Percentiles rank a stretch among this genome's conserved stretches.
phyloP scores from a whole-genome alignment of 2,888 invertebrate species.

The Macrophya annulata region DNA sequence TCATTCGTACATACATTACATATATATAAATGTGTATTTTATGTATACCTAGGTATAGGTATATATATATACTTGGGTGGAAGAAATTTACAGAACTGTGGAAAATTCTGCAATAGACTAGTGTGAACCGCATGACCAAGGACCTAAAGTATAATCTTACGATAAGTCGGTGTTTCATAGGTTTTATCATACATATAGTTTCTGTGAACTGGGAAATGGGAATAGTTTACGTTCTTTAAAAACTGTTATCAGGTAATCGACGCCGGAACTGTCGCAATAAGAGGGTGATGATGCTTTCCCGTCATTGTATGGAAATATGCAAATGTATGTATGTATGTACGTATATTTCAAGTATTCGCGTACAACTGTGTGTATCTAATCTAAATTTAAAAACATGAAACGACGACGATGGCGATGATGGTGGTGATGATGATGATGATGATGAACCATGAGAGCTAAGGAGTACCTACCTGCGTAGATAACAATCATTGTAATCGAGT shows the following conservation, averaged over 20 bases:
- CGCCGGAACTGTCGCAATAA: conserved; percentile 76
- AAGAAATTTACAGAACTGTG: conserved; percentile 19
- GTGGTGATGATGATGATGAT: conserved; percentile 1
- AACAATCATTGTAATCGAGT: conserved; percentile 33
- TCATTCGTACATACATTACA: conserved; percentile 46
- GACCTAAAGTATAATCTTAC: not conserved
- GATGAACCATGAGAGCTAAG: not conserved
- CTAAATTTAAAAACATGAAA: not conserved
- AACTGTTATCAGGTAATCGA: conserved; percentile 70
- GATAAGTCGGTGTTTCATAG: not conserved
- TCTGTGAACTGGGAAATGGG: not conserved
- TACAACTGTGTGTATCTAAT: not conserved
- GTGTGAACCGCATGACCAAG: not conserved
- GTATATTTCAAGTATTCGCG: not conserved
- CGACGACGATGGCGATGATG: not conserved
- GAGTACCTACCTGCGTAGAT: not conserved
- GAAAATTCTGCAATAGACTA: conserved; percentile 34
- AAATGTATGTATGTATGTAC: not conserved
- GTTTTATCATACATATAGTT: not conserved
- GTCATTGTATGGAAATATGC: conserved; percentile 75
- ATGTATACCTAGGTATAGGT: not conserved
- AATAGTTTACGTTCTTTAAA: not conserved
- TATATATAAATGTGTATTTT: not conserved
- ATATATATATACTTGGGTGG: not conserved
- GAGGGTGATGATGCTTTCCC: conserved; percentile 68